phyloP scores from a whole-genome alignment of 2,888 invertebrate species.

The Arrhopalites spinosus region DNA sequence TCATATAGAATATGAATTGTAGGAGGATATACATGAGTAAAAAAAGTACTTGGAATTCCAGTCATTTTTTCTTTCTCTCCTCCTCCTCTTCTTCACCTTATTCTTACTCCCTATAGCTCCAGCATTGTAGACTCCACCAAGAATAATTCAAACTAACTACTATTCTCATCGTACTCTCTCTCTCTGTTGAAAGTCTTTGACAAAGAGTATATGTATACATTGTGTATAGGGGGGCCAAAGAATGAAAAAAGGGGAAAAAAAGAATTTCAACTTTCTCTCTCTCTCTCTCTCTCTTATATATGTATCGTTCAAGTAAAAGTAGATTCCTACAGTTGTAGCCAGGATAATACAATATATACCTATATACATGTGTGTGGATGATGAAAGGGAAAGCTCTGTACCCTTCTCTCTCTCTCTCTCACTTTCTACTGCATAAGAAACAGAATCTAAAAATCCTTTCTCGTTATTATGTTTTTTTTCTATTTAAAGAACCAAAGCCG shows the following conservation, averaged over 20 bases:
- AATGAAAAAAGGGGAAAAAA: neutral
- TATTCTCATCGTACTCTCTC: neutral
- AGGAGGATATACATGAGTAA: neutral
- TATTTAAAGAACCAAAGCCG: too few species aligned
- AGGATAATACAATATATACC: too few species aligned
- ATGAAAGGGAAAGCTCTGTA: too few species aligned
- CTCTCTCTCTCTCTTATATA: too few species aligned
- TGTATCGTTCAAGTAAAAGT: too few species aligned
- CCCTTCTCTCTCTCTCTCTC: too few species aligned
- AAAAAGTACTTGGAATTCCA: slow-evolving; percentile 33
- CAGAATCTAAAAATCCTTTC: too few species aligned
- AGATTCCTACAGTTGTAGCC: too few species aligned
- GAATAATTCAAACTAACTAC: too few species aligned
- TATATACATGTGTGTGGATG: too few species aligned
- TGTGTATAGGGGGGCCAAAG: neutral
- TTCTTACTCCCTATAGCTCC: neutral
- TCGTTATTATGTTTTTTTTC: too few species aligned
- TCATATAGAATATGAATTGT: neutral
- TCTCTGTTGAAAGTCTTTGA: neutral
- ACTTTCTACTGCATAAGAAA: too few species aligned
- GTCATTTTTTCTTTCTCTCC: slow-evolving; percentile 14
- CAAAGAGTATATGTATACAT: neutral
- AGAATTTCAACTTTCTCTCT: neutral
- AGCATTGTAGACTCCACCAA: neutral
- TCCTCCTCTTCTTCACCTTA: neutral